A percentile compares a stretch with the other conserved stretches of the same genome.
Evolutionary conservation across 2,113 vertebrate genomes (phyloP).

Genomic region (Muscicapa adusta): DNA sequence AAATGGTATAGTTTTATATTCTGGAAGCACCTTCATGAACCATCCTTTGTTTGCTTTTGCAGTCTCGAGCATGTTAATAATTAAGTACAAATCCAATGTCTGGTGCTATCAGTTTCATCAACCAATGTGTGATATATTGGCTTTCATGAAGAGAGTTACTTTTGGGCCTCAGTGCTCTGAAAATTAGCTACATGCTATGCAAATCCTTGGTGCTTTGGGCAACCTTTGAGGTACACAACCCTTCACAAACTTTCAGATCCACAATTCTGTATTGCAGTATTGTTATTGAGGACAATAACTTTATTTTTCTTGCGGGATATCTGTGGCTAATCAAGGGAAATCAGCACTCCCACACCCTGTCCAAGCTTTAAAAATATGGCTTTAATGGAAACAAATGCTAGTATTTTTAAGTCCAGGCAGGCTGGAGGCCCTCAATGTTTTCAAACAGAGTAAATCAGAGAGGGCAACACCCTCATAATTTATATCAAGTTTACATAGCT

Average conservation of each 20-base stretch:
- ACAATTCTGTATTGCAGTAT: neutral
- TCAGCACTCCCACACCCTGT: slow-evolving; percentile 49
- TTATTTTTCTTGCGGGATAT: slow-evolving; percentile 36
- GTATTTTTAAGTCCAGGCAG: neutral
- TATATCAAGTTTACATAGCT: neutral
- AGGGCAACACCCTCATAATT: slow-evolving; percentile 32
- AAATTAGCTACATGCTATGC: neutral
- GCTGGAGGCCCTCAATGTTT: slow-evolving; percentile 34
- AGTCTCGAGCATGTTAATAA: neutral
- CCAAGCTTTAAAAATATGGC: slow-evolving; percentile 15
- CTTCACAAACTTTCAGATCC: neutral
- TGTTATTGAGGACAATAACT: neutral
- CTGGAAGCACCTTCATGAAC: neutral
- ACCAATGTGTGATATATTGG: neutral
- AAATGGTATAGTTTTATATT: neutral
- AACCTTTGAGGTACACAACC: neutral
- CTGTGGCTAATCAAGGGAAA: slow-evolving; percentile 37
- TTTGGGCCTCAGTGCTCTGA: neutral
- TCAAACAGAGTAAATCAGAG: slow-evolving; percentile 44
- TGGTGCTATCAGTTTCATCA: neutral
- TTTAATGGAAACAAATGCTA: slow-evolving; percentile 46
- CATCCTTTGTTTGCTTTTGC: neutral
- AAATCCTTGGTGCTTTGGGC: neutral
- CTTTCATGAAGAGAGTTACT: neutral
- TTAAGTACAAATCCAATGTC: neutral